Conservation (phyloP, 2,113 vertebrate species). For the Pao palembangensis region DNA sequence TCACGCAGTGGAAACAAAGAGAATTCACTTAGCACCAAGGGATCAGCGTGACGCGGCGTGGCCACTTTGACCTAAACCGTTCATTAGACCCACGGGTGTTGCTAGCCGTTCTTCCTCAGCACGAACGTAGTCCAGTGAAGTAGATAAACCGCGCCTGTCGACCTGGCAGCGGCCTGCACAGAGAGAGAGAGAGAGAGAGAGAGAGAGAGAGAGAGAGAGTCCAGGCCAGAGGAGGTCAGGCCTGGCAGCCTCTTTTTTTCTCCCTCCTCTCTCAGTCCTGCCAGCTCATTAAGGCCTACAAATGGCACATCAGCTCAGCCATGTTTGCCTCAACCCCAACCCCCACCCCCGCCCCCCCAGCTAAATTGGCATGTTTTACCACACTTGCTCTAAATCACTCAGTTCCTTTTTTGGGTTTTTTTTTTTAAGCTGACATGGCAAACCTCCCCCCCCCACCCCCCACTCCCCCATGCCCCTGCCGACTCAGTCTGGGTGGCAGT, state of each 20-base stretch:
- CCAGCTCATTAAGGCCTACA: conserved; percentile 91
- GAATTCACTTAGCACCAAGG: conserved; percentile 43
- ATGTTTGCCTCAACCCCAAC: conserved; percentile 78
- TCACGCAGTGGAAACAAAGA: conserved; percentile 36
- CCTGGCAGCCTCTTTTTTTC: conserved; percentile 50
- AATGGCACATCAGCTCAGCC: conserved; percentile 81
- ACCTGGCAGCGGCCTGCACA: conserved; percentile 53
- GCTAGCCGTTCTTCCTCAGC: conserved; percentile 40
- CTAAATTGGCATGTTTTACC: conserved; percentile 88
- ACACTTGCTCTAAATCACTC: conserved; percentile 82
- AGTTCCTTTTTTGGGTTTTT: conserved; percentile 76
- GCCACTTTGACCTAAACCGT: conserved; percentile 52
- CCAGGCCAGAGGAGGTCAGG: conserved; percentile 61
- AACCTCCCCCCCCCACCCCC: conserved; percentile 62
- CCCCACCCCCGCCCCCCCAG: conserved; percentile 70
- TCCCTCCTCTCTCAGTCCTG: conserved; percentile 65
- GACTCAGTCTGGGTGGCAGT: conserved; percentile 71
- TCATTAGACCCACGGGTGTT: conserved; percentile 70
- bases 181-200: conserved; percentile 23
- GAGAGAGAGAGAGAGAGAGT: conserved; percentile 9
- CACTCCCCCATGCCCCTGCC: conserved; percentile 38
- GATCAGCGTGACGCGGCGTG: conserved; percentile 39
- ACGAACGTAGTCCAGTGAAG: conserved; percentile 52
- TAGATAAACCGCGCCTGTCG: conserved; percentile 58
- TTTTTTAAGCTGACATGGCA: conserved; percentile 75